Evolutionary conservation across 2,888 invertebrate species (phyloP), one percentile per base, ranked within the genome.

Genomic region (Orthosia cruda): DNA sequence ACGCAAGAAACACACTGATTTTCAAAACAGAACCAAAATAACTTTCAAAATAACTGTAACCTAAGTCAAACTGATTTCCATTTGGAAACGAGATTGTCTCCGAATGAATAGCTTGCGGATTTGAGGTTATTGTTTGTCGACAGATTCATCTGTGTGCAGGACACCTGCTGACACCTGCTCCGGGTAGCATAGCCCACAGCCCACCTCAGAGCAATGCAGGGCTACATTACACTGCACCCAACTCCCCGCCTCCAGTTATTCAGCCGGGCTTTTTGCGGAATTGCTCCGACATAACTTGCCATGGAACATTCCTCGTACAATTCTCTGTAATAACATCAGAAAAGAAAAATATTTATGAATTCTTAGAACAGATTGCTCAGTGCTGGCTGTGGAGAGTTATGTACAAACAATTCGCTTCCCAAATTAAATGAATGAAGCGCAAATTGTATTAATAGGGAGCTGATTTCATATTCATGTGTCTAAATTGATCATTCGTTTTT

Each of bases 141-240:
- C 90, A 92, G 91, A 93, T 92, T 93, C 92, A 93, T 91, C 89
- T 90, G 83, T 82, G 85, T 83, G 85, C 85, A 78, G 90, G 88
- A 91, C 93, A 93, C 91, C 92, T 92, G 91, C 81, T 63, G 88
- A 91, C 93, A 93, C 91, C 92, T 92, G 91, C 81, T 63, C 81
- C 77, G 84, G 77, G 80, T 83, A 83, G 84, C 71, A 16, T 71
- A 73, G 67, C 71, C 62, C 55, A 65, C 55, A 67, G 70, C 67
- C 76, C 79, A 80, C 77, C 80, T 75, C 77, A 78, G 77, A 76
- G 67, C 74, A 74, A 78, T 87, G 86, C 79, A 80, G 81, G 71
- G 80, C 81, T 83, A 89, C 91, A 91, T 91, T 89, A 91, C 85
- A 90, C 80, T 78, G 85, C 86, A 77, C 75, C 74, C 74, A 70